Evolutionary conservation across 2,113 vertebrate genomes (phyloP).

Genomic region (Myiozetetes cayanensis): DNA sequence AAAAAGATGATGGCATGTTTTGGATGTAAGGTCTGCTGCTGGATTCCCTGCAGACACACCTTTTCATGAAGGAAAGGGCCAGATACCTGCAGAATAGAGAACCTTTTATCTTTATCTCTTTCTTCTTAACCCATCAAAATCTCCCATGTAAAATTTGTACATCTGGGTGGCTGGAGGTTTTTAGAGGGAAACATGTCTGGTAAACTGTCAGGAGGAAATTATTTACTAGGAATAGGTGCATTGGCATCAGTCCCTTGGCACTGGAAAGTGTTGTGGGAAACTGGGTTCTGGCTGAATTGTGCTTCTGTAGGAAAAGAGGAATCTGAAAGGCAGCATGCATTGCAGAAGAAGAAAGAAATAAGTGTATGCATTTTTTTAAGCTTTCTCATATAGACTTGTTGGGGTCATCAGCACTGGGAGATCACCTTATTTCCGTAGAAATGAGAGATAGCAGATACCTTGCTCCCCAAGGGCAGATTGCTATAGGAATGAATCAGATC

Average conservation of each 20-base stretch:
- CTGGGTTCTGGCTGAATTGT: background rate
- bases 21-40: background rate
- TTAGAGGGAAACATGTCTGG: background rate
- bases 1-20: background rate
- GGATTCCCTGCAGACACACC: background rate
- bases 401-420: background rate
- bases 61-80: background rate
- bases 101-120: constrained; percentile 37
- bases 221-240: background rate
- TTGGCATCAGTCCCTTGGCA: background rate
- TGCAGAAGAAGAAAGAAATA: background rate
- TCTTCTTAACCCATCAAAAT: background rate
- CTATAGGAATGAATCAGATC: background rate
- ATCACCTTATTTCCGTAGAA: background rate
- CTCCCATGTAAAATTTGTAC: background rate
- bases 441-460: background rate
- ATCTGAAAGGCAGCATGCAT: background rate
- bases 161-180: background rate
- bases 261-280: background rate
- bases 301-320: background rate
- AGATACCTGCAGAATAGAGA: background rate
- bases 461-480: background rate
- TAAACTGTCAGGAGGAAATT: constrained; percentile 1
- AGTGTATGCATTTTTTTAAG: background rate
- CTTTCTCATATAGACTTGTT: background rate